Conservation (phyloP, 2,113 vertebrate species). For the Syngnathus scovelli region DNA sequence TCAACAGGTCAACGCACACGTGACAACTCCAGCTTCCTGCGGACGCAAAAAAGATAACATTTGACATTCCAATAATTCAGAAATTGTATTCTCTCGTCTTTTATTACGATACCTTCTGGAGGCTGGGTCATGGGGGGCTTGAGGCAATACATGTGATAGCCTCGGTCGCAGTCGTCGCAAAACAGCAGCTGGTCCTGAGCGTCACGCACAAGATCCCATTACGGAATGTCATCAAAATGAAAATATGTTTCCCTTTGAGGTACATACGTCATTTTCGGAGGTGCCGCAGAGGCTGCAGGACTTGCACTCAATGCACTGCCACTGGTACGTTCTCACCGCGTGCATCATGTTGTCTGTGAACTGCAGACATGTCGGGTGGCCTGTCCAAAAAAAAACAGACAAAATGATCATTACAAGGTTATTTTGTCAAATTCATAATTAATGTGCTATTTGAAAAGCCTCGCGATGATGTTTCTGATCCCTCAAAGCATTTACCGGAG, state of each 20-base stretch:
- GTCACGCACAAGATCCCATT: not conserved
- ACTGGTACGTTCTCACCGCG: slow-evolving; percentile 95
- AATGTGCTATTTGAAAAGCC: no score
- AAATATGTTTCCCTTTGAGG: no score
- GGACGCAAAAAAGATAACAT: not conserved
- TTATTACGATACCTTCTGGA: slow-evolving; percentile 80
- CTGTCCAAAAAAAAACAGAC: slow-evolving; percentile 57
- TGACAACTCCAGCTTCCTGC: slow-evolving; percentile 98
- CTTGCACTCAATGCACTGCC: slow-evolving; percentile 99
- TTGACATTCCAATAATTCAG: not conserved
- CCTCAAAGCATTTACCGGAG: slow-evolving; percentile 80
- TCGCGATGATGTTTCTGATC: not conserved
- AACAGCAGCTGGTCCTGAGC: slow-evolving; percentile 92
- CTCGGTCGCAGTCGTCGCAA: slow-evolving; percentile 97
- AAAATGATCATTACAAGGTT: no score
- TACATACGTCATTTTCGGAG: slow-evolving; percentile 92
- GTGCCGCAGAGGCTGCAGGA: slow-evolving; percentile 97
- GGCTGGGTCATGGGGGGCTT: slow-evolving; percentile 92
- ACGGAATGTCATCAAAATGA: not conserved
- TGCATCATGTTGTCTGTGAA: slow-evolving; percentile 98
- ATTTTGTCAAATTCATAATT: no score
- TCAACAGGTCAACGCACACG: slow-evolving; percentile 89
- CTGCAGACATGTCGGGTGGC: slow-evolving; percentile 96
- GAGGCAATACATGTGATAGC: slow-evolving; percentile 99
- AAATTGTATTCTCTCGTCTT: slow-evolving; percentile 20